phyloP scores from a whole-genome alignment of 1,140 invertebrate species.

The Ips typographus region DNA sequence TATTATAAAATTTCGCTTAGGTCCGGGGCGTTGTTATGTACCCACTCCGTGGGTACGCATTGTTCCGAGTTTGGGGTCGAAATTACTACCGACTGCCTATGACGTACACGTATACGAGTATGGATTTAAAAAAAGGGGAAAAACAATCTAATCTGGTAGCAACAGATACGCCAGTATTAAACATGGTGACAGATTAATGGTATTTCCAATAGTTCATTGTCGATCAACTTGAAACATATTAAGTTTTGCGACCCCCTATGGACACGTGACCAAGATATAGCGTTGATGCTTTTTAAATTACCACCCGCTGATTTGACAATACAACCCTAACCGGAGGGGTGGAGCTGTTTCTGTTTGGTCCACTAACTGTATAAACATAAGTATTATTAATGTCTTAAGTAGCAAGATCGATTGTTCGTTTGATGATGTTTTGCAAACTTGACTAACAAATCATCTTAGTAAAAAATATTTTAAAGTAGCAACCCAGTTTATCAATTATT shows the following conservation, averaged over 20 bases:
- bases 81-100: background rate
- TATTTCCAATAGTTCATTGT: conserved; percentile 4
- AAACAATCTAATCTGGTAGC: conserved; percentile 1
- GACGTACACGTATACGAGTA: background rate
- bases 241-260: background rate
- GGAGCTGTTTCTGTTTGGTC: background rate
- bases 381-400: too few species aligned
- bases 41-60: background rate
- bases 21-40: conserved; percentile 2
- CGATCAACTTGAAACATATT: conserved; percentile 11
- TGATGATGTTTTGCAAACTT: too few species aligned
- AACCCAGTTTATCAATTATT: too few species aligned
- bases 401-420: too few species aligned
- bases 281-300: conserved; percentile 14
- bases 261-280: conserved; percentile 18
- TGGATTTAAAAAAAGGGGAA: background rate
- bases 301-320: conserved; percentile 11
- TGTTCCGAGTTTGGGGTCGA: conserved; percentile 16
- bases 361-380: too few species aligned
- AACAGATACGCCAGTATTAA: background rate
- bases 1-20: conserved; percentile 39
- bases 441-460: too few species aligned
- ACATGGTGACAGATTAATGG: conserved; percentile 16
- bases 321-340: conserved; percentile 4
- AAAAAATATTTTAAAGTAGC: too few species aligned